Evolutionary conservation across 2,797 vertebrate species (phyloP).

Genomic region (Manis crassicaudata): DNA sequence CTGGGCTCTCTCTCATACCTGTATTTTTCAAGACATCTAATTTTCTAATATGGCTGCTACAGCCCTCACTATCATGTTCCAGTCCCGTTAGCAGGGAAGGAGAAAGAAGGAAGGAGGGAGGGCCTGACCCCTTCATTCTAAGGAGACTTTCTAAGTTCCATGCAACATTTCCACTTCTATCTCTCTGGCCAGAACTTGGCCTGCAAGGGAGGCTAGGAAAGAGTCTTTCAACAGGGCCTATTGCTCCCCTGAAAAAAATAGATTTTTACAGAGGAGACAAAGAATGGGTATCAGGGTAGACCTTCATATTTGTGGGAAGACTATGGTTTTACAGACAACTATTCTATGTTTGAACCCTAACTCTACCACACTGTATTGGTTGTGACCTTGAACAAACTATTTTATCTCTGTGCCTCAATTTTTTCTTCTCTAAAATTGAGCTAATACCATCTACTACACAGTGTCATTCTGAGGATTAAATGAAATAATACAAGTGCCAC

Average conservation of each 20-base stretch:
- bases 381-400: neutral
- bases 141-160: neutral
- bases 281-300: neutral
- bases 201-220: neutral
- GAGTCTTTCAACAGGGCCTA: neutral
- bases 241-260: neutral
- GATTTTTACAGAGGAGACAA: neutral
- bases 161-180: neutral
- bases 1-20: neutral
- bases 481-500: neutral
- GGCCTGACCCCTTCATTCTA: neutral
- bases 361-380: neutral
- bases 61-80: neutral
- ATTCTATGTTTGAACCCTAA: neutral
- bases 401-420: neutral
- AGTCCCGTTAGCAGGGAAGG: neutral
- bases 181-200: neutral
- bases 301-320: neutral
- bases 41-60: neutral
- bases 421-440: neutral
- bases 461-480: neutral
- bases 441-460: neutral
- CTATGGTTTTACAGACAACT: neutral
- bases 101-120: neutral
- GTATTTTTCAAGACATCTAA: neutral